Evolutionary conservation across 1,140 invertebrate species (phyloP).

Genomic region (Helicorthomorpha holstii): DNA sequence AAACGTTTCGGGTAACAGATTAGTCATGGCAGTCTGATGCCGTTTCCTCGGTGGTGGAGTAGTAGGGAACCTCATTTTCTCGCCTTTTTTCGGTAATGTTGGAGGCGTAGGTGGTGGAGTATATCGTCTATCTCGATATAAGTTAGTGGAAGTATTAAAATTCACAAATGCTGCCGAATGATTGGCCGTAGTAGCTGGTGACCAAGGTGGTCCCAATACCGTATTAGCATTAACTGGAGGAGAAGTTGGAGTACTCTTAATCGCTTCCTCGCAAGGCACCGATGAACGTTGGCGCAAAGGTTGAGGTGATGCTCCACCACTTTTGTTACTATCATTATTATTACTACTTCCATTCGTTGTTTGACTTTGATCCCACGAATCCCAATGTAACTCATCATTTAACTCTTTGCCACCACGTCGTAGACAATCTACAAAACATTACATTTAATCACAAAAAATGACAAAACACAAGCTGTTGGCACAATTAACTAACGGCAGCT

Average conservation of each 20-base stretch:
- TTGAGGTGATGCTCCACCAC: slow-evolving; percentile 12
- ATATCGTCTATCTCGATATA: slow-evolving; percentile 18
- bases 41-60: slow-evolving; percentile 61
- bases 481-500: not conserved
- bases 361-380: slow-evolving; percentile 65
- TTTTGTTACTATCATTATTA: slow-evolving; percentile 27
- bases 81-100: slow-evolving; percentile 23
- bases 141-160: slow-evolving; percentile 5
- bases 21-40: slow-evolving; percentile 36
- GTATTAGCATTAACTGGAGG: slow-evolving; percentile 22
- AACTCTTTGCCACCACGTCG: slow-evolving; percentile 11
- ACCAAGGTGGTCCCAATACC: slow-evolving; percentile 18
- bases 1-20: slow-evolving; percentile 29
- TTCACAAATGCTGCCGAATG: slow-evolving; percentile 1
- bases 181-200: slow-evolving; percentile 15
- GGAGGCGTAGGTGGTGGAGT: slow-evolving; percentile 46
- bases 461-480: not conserved
- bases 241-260: slow-evolving; percentile 16
- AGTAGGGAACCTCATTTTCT: slow-evolving; percentile 44
- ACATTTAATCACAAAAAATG: not conserved
- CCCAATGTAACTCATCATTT: slow-evolving; percentile 67
- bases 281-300: slow-evolving; percentile 15
- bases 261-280: slow-evolving; percentile 6
- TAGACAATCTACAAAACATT: no score
- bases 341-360: slow-evolving; percentile 40